phyloP scores from a whole-genome alignment of 2,888 invertebrate genomes.

The Ganaspis brasiliensis region DNA sequence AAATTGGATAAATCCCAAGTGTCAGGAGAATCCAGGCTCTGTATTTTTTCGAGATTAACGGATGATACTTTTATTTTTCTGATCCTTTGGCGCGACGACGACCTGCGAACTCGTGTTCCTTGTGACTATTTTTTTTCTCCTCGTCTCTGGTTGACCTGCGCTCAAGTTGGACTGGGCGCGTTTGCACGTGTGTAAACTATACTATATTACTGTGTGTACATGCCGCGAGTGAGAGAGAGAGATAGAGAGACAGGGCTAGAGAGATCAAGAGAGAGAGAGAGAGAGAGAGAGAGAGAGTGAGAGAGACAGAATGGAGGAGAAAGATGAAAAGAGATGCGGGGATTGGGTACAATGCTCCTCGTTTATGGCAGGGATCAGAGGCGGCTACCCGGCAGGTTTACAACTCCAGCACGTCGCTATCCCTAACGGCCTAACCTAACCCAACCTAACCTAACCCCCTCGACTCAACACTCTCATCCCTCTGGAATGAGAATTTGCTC shows the following conservation, averaged over 20 bases:
- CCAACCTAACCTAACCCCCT: conserved; percentile 17
- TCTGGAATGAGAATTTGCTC: conserved; percentile 22
- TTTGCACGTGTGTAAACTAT: conserved; percentile 10
- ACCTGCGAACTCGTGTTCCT: conserved; percentile 39
- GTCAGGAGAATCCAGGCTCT: neutral
- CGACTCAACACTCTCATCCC: conserved; percentile 39
- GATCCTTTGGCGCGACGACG: conserved; percentile 3
- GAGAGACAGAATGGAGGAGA: conserved; percentile 41
- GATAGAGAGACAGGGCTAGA: too few relatives aligned
- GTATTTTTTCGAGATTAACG: conserved; percentile 7
- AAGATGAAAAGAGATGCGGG: conserved; percentile 29
- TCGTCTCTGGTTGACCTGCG: conserved; percentile 24
- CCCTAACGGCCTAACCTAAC: conserved; percentile 34
- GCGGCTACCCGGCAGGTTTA: conserved; percentile 56
- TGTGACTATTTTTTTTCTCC: conserved; percentile 1
- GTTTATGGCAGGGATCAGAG: conserved; percentile 60
- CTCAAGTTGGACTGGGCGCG: neutral
- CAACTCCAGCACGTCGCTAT: conserved; percentile 51
- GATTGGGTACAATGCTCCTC: conserved; percentile 63
- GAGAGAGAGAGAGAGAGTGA: conserved; percentile 13
- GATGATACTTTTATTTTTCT: conserved; percentile 13
- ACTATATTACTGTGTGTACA: neutral
- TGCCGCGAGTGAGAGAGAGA: conserved; percentile 23
- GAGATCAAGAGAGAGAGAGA: neutral
- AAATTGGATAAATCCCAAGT: conserved; percentile 1